These are phyloP conservation scores for Sorex araneus DNA, from an alignment of 2,113 vertebrate species.

Conservation along the genomic window DNA sequence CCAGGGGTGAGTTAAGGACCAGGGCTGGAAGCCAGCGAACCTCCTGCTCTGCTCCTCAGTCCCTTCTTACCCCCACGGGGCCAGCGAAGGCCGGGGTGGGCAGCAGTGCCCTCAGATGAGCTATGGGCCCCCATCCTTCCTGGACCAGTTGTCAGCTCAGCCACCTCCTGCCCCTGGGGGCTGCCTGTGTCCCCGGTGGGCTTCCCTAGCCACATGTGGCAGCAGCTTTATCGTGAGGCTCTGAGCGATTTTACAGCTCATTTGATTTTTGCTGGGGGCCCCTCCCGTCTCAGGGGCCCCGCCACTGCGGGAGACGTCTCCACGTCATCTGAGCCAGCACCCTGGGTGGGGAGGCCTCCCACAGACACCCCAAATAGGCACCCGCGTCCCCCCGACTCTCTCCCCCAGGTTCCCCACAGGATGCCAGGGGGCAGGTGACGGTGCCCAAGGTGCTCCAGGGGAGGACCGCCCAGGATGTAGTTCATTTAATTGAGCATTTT, in stretches of 20 bases:
- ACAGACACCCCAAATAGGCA: too few species aligned
- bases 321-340: too few species aligned
- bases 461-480: too few species aligned
- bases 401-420: too few species aligned
- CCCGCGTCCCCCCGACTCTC: too few species aligned
- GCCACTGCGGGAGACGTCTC: background rate
- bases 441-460: too few species aligned
- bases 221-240: conserved; percentile 76
- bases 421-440: too few species aligned
- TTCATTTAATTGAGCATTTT: too few species aligned
- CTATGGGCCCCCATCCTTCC: background rate
- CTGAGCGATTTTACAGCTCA: conserved; percentile 82
- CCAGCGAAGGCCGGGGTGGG: background rate
- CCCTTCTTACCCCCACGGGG: background rate
- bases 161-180: background rate
- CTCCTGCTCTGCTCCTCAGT: background rate
- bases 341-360: too few species aligned
- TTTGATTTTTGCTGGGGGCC: conserved; percentile 80
- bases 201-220: conserved; percentile 54
- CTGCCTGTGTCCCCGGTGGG: conserved; percentile 59
- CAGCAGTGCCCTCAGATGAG: background rate
- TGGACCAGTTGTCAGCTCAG: conserved; percentile 45
- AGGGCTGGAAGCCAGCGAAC: background rate
- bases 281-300: conserved; percentile 37
- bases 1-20: background rate